A percentile compares a stretch with the other conserved stretches of the same genome.
phyloP scores from a whole-genome alignment of 2,797 vertebrate genomes.

The Onychomys arenicola region DNA sequence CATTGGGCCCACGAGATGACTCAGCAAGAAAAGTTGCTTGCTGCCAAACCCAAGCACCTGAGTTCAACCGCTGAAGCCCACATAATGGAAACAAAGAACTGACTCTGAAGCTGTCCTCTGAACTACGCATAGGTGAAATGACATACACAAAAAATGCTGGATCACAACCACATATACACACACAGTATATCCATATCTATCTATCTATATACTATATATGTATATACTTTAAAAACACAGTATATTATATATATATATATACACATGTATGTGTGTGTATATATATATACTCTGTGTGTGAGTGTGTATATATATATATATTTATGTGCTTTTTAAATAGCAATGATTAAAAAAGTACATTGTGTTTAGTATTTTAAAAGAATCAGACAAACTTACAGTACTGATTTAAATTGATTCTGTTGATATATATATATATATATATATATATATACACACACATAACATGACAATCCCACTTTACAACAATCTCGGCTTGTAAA shows the following conservation, averaged over 20 bases:
- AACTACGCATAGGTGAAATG: not conserved
- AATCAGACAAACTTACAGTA: not conserved
- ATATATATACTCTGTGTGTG: no score
- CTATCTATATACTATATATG: no score
- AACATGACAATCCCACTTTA: not conserved
- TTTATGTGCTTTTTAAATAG: not conserved
- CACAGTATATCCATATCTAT: no score
- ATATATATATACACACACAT: not conserved
- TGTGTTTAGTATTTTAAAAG: not conserved
- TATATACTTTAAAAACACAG: no score
- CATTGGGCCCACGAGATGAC: not conserved
- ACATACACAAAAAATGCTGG: not conserved
- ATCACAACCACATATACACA: not conserved
- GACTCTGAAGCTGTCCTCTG: not conserved
- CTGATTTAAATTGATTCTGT: not conserved
- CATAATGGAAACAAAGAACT: not conserved
- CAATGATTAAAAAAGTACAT: not conserved
- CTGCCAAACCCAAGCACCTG: not conserved
- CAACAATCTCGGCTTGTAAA: not conserved
- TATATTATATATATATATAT: no score
- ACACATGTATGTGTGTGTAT: no score
- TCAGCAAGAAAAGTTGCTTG: not conserved
- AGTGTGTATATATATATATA: not conserved
- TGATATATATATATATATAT: no score
- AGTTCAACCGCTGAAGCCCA: not conserved